Evolutionary conservation across 92 coral and sea anemone species (phyloP).

Genomic region (Isaurus tuberculatus): DNA sequence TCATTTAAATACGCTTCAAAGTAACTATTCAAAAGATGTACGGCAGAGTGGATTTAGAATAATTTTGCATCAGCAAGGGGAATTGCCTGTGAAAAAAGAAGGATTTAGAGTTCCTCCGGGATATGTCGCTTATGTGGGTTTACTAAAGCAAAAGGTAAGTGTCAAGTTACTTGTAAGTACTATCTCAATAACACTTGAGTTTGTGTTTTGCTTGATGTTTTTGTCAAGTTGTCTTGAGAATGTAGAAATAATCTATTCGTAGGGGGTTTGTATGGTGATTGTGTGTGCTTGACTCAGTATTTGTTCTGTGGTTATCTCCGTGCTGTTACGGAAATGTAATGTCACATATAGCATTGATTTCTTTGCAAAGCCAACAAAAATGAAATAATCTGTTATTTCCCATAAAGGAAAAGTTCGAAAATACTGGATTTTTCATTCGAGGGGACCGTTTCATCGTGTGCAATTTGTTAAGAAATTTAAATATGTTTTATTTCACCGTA

Average conservation of each 20-base stretch:
- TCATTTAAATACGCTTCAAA: conserved; percentile 68
- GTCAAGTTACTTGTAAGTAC: not conserved
- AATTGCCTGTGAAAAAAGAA: conserved; percentile 77
- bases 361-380: conserved; percentile 17
- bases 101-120: conserved; percentile 88
- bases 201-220: not conserved
- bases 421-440: not conserved
- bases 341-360: conserved; percentile 8
- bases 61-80: conserved; percentile 81
- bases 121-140: conserved; percentile 76
- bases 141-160: conserved; percentile 75
- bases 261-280: not conserved
- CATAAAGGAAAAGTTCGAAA: not conserved
- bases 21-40: conserved; percentile 56
- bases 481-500: not conserved
- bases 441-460: not conserved
- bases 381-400: not conserved
- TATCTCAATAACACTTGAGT: not conserved
- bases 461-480: conserved; percentile 21
- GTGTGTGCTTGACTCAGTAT: not conserved
- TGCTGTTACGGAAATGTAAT: not conserved
- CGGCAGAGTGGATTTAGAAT: conserved; percentile 76
- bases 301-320: not conserved
- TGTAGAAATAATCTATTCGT: not conserved
- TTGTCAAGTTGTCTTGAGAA: not conserved